These are phyloP conservation scores for Lithophane ornitopus DNA, from an alignment of 2,888 invertebrate species.

Conservation along the genomic window DNA sequence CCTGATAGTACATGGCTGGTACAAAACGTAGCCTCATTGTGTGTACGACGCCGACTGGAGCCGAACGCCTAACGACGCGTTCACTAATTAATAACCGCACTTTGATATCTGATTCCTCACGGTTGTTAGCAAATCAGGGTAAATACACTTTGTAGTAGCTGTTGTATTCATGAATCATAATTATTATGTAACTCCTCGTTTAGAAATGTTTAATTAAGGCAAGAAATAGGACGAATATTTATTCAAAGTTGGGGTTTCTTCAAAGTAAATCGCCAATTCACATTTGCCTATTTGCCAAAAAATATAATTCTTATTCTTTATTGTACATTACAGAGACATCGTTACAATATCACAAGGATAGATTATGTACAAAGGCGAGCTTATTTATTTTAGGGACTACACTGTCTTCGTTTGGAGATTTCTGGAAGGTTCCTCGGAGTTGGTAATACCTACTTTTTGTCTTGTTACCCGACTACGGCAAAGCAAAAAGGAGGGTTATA, in stretches of 20 bases:
- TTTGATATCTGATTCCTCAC: conserved; percentile 45
- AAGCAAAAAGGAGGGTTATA: no score
- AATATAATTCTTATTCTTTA: no score
- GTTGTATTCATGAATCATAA: not conserved
- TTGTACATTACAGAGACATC: no score
- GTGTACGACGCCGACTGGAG: not conserved
- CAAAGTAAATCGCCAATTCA: not conserved
- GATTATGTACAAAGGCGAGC: no score
- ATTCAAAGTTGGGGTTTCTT: not conserved
- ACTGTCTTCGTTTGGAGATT: no score
- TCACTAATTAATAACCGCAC: conserved; percentile 51
- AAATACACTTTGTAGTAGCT: not conserved
- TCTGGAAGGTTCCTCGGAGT: no score
- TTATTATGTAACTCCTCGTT: not conserved
- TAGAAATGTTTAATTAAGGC: not conserved
- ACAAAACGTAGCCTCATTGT: conserved; percentile 34
- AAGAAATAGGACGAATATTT: not conserved
- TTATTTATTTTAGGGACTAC: no score
- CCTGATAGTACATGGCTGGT: not conserved
- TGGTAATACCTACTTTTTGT: no score
- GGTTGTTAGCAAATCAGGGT: conserved; percentile 23
- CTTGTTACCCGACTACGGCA: no score
- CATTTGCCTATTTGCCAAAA: not conserved
- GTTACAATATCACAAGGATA: no score
- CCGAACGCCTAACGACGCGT: conserved; percentile 39